These are phyloP conservation scores for Megamerina dolium DNA, from an alignment of 2,888 invertebrate species.

Conservation along the genomic window DNA sequence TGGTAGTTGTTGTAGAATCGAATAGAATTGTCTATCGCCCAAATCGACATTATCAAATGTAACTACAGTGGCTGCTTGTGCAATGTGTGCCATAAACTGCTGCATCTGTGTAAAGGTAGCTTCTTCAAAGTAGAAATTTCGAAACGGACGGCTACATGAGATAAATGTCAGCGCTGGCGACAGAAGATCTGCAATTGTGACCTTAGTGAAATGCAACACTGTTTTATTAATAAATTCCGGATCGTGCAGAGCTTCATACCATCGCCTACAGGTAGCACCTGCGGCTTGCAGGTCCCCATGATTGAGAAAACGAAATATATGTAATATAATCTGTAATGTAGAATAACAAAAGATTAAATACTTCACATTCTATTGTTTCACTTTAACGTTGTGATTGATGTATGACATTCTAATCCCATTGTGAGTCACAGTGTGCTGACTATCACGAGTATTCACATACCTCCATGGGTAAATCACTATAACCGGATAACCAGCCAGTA, in stretches of 20 bases:
- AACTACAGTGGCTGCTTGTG: conserved; percentile 54
- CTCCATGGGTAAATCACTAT: conserved; percentile 45
- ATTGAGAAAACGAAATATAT: conserved; percentile 59
- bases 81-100: conserved; percentile 56
- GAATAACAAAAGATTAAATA: too few species aligned
- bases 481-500: conserved; percentile 32
- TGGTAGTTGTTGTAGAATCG: conserved; percentile 55
- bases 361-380: too few species aligned
- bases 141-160: conserved; percentile 34
- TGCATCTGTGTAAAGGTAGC: conserved; percentile 42
- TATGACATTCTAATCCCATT: too few species aligned
- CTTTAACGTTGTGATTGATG: too few species aligned
- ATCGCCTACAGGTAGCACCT: conserved; percentile 59
- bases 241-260: conserved; percentile 64
- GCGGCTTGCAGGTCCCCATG: conserved; percentile 62
- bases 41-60: conserved; percentile 58
- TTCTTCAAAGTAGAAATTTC: conserved; percentile 39
- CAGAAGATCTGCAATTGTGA: conserved; percentile 38
- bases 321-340: conserved; percentile 56
- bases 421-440: not conserved
- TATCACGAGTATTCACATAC: conserved; percentile 25
- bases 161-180: conserved; percentile 37
- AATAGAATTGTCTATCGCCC: conserved; percentile 58
- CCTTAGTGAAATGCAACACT: conserved; percentile 38
- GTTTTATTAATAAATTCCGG: conserved; percentile 48